Percentiles rank a stretch among this genome's conserved stretches.
These are phyloP conservation scores for Ctenodactylus gundi DNA, from an alignment of 2,113 vertebrate genomes.

Conservation along the genomic window DNA sequence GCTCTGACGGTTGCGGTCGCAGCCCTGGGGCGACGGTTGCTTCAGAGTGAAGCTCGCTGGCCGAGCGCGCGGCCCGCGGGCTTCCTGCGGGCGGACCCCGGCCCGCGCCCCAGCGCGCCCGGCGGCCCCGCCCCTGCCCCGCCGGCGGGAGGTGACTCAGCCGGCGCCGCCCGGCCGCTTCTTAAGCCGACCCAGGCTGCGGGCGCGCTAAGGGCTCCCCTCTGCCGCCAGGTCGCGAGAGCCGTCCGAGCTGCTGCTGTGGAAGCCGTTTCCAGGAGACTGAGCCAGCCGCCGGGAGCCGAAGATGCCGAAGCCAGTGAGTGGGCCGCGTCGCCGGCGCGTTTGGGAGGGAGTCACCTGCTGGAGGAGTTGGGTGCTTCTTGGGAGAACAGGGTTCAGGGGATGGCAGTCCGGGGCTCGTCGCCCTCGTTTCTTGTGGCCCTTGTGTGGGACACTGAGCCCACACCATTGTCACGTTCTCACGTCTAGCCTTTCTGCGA, in stretches of 20 bases:
- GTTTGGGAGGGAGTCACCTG: background rate
- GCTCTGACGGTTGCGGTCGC: constrained; percentile 34
- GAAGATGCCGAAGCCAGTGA: constrained; percentile 93
- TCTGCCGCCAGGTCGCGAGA: constrained; percentile 33
- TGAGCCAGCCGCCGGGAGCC: constrained; percentile 63
- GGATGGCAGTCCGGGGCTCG: too few species aligned
- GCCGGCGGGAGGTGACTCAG: constrained; percentile 68
- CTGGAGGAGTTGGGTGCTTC: background rate
- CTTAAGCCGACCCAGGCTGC: constrained; percentile 58
- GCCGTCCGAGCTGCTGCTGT: background rate
- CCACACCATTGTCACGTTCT: background rate
- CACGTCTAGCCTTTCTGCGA: background rate
- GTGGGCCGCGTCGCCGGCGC: constrained; percentile 42
- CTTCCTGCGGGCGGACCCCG: background rate
- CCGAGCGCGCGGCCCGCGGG: background rate
- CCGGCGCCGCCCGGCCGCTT: constrained; percentile 84
- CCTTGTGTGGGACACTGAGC: background rate
- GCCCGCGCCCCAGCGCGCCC: background rate
- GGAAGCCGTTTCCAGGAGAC: constrained; percentile 29
- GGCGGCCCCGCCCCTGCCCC: background rate
- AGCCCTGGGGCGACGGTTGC: constrained; percentile 38
- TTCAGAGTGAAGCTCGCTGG: constrained; percentile 47
- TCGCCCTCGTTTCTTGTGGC: rapidly evolving
- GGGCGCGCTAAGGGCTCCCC: background rate
- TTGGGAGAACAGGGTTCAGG: background rate